Evolutionary conservation across 1,140 invertebrate genomes (phyloP).

Genomic region (Triops longicaudatus): DNA sequence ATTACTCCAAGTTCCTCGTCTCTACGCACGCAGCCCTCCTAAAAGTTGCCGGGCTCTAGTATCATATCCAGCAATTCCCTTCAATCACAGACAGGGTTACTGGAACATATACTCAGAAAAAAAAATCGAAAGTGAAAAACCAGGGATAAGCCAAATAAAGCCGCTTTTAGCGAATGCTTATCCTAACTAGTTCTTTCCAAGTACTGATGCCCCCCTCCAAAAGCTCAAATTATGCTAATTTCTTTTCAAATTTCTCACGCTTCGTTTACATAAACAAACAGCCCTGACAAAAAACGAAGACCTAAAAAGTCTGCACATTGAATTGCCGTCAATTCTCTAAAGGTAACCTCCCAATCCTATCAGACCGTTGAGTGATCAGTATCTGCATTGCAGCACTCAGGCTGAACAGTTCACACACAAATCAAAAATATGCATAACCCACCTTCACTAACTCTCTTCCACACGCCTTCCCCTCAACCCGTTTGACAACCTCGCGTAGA

Average conservation of each 20-base stretch:
- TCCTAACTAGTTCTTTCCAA: not conserved
- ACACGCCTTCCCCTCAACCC: not conserved
- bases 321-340: not conserved
- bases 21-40: not conserved
- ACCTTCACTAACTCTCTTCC: not conserved
- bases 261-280: not conserved
- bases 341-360: not conserved
- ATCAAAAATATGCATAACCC: not conserved
- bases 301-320: too few relatives aligned
- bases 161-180: not conserved
- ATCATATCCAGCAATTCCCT: not conserved
- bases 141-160: not conserved
- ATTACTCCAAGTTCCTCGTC: not conserved
- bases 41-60: not conserved
- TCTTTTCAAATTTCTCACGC: not conserved
- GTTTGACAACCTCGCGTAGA: not conserved
- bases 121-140: not conserved
- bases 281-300: not conserved
- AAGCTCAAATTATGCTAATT: not conserved
- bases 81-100: not conserved
- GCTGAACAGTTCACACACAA: not conserved
- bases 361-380: not conserved
- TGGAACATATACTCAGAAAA: not conserved
- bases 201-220: not conserved
- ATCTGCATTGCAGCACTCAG: constrained; percentile 9